Percentiles rank a stretch among this genome's conserved stretches.
phyloP scores from a whole-genome alignment of 2,113 vertebrate genomes.

The Seriola dumerili region DNA sequence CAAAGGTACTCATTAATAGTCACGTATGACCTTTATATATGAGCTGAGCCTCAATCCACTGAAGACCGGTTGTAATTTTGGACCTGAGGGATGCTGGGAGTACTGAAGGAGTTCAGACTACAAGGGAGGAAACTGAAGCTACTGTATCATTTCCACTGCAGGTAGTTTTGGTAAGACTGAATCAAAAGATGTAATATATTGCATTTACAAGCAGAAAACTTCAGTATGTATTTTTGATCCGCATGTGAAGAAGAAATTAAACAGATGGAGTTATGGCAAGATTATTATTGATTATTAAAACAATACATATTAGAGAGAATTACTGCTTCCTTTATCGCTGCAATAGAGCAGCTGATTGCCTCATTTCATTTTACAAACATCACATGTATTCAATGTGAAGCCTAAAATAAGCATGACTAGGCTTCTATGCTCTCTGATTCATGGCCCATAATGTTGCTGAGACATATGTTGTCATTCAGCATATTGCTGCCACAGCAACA shows the following conservation, averaged over 20 bases:
- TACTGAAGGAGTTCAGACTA: conserved; percentile 27
- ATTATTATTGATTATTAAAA: neutral
- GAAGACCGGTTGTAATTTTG: conserved; percentile 60
- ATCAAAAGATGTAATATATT: neutral
- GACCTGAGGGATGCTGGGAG: conserved; percentile 59
- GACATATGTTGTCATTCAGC: conserved; percentile 47
- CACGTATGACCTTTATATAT: conserved; percentile 72
- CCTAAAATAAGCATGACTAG: conserved; percentile 16
- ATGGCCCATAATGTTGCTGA: conserved; percentile 17
- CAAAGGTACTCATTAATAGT: conserved; percentile 70
- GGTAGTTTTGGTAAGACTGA: neutral
- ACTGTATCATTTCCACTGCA: conserved; percentile 23
- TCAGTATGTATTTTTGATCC: neutral
- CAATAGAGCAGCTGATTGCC: conserved; percentile 20
- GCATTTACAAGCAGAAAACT: neutral
- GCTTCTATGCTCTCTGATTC: conserved; percentile 20
- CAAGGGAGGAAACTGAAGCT: conserved; percentile 32
- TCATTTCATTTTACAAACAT: conserved; percentile 26
- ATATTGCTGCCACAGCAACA: conserved; percentile 23
- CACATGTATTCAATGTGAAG: conserved; percentile 1
- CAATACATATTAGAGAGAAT: neutral
- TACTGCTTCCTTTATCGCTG: neutral
- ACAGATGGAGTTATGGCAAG: neutral
- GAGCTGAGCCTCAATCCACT: conserved; percentile 46
- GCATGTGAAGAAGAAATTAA: neutral